A percentile compares a stretch with the other conserved stretches of the same genome.
phyloP scores from a whole-genome alignment of 1,140 invertebrate genomes.

The Drosophila erecta region DNA sequence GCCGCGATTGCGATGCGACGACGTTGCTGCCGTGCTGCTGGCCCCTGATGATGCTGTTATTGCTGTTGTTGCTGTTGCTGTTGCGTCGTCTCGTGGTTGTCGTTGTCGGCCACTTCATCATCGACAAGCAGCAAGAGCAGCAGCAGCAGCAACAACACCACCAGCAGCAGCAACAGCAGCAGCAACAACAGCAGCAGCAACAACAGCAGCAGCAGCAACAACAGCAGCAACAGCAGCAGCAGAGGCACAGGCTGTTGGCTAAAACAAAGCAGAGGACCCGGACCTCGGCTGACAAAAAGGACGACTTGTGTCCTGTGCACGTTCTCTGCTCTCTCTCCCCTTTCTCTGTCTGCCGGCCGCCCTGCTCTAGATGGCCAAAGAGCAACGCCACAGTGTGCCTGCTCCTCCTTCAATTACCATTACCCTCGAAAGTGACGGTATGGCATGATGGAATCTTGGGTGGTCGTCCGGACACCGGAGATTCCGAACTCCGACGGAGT shows the following conservation, averaged over 20 bases:
- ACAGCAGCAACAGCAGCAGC: slow-evolving; percentile 2
- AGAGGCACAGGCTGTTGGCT: slow-evolving; percentile 59
- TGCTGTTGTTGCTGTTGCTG: slow-evolving; percentile 22
- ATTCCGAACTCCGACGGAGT: neutral
- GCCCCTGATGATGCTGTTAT: slow-evolving; percentile 16
- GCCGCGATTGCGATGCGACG: slow-evolving; percentile 53
- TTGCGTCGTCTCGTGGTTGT: slow-evolving; percentile 47
- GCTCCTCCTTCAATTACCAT: slow-evolving; percentile 23
- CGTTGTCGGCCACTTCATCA: slow-evolving; percentile 73
- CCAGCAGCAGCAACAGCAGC: slow-evolving; percentile 1
- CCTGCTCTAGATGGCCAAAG: slow-evolving; percentile 8
- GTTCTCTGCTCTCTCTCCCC: neutral
- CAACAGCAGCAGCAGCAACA: slow-evolving; percentile 8
- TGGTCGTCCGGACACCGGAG: neutral
- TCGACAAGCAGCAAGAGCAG: slow-evolving; percentile 64
- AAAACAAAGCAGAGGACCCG: slow-evolving; percentile 67
- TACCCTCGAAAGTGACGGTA: slow-evolving; percentile 33
- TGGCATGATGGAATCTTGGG: slow-evolving; percentile 11
- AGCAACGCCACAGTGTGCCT: slow-evolving; percentile 15
- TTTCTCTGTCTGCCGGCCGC: slow-evolving; percentile 11
- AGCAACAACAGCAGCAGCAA: neutral
- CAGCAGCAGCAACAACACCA: neutral
- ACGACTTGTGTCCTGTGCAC: slow-evolving; percentile 41
- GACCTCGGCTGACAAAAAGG: slow-evolving; percentile 52
- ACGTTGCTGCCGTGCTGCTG: slow-evolving; percentile 32